Evolutionary conservation across 1,140 invertebrate species (phyloP), one percentile per base, ranked within the genome.

Genomic region (Adelges cooleyi): DNA sequence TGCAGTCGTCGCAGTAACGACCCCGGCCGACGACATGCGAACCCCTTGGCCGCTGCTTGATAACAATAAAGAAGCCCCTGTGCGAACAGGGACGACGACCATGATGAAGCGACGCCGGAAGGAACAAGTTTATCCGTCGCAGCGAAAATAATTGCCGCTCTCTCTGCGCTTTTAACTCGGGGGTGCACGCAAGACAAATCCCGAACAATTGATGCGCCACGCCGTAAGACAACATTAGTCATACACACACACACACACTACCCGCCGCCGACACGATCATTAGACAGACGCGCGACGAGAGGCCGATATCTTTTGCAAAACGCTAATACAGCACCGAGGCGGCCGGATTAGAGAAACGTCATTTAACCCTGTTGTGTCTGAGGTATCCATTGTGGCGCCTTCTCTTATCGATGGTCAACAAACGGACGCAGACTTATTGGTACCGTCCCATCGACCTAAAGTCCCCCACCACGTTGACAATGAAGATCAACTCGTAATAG

Each of bases 1-100:
- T 62, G n/a, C n/a, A n/a, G n/a, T n/a, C n/a, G 42, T 62, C 56
- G 44, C 46, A 17, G 56, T 62, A 62, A 62, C 56, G 56, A 62
- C 56, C 42, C 23, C 44, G 56, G 33, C 56, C 44, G 44, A 25
- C 46, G 33, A 62, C 42, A 46, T 46, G 17, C 56, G 44, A 62
- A 40, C 56, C 54, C 54, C 22, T 59, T 46, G 18, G 42, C 18
- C 42, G 11, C 17, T n/a, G n/a, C n/a, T n/a, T n/a, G n/a, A n/a
- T n/a, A 33, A 62, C 42, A 62, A 62, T n/a, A n/a, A 62, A 62
- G 42, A 29, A 62, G 17, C 18, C 22, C 22, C 18, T 53, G 36
- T 38, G 40, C 15, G 40, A 8, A 44, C n/a, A n/a, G n/a, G 11
- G 15, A 38, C 33, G 53, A 59, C 25, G 53, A 38, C 36, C 22